A percentile compares a stretch with the other conserved stretches of the same genome.
phyloP scores from a whole-genome alignment of 2,888 invertebrate species.

The Gymnoscelis rufifasciata region DNA sequence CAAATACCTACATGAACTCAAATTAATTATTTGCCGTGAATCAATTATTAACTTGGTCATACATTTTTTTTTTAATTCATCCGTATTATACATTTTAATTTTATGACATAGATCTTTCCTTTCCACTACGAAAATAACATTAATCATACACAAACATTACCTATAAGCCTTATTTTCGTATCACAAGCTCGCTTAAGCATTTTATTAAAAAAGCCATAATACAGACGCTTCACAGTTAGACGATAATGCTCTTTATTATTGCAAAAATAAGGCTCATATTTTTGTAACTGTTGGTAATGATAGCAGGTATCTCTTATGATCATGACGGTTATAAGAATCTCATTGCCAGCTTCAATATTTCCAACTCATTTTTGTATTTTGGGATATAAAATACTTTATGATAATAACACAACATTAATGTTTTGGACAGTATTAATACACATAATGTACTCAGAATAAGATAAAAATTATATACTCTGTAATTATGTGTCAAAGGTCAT shows the following conservation, averaged over 20 bases:
- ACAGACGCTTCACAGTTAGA: background rate
- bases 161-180: background rate
- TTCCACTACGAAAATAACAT: background rate
- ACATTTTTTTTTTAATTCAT: too few relatives aligned
- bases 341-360: background rate
- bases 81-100: too few relatives aligned
- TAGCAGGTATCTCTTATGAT: background rate
- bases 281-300: background rate
- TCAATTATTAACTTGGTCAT: too few relatives aligned
- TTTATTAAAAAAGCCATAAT: background rate
- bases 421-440: too few relatives aligned
- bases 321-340: background rate
- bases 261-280: background rate
- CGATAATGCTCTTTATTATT: background rate
- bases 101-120: background rate
- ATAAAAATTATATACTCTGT: too few relatives aligned
- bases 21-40: too few relatives aligned
- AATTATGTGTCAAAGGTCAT: too few relatives aligned
- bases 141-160: background rate
- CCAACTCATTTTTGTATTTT: slow-evolving; percentile 18
- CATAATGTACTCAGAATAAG: too few relatives aligned
- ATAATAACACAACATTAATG: too few relatives aligned
- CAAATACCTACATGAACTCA: too few relatives aligned
- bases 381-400: slow-evolving; percentile 47
- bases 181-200: background rate